These are phyloP conservation scores for Coptotermes formosanus DNA, from an alignment of 1,140 invertebrate genomes.

Conservation along the genomic window DNA sequence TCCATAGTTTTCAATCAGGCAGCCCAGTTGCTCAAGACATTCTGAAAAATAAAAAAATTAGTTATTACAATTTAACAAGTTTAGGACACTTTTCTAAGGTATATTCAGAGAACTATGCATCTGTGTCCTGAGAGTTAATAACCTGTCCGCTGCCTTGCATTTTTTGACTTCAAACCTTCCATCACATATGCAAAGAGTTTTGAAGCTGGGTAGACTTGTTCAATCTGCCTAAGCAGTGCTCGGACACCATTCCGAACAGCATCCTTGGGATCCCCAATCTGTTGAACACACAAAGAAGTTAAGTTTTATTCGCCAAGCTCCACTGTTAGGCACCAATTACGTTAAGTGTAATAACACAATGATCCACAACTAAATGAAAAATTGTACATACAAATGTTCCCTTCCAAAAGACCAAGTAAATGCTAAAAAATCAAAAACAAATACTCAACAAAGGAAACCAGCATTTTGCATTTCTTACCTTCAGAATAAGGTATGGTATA, in stretches of 20 bases:
- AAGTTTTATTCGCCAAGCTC: too few relatives aligned
- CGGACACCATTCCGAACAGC: slow-evolving; percentile 85
- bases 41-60: slow-evolving; percentile 56
- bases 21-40: slow-evolving; percentile 88
- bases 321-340: too few relatives aligned
- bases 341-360: too few relatives aligned
- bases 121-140: slow-evolving; percentile 36
- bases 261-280: slow-evolving; percentile 96
- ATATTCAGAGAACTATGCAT: not conserved
- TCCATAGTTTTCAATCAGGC: slow-evolving; percentile 83
- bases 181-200: slow-evolving; percentile 90
- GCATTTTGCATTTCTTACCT: slow-evolving; percentile 55
- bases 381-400: not conserved
- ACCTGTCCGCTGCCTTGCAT: slow-evolving; percentile 90
- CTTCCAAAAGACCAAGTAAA: slow-evolving; percentile 23
- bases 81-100: not conserved
- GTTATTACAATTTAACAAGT: not conserved
- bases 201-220: slow-evolving; percentile 80
- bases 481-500: slow-evolving; percentile 89
- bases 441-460: not conserved
- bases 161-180: slow-evolving; percentile 95
- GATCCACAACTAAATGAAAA: too few relatives aligned
- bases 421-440: not conserved
- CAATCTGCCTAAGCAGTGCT: slow-evolving; percentile 80
- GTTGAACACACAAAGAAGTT: slow-evolving; percentile 33